Percentiles rank a stretch among this genome's conserved stretches.
Conservation (phyloP, 1,140 invertebrate species). For the Agrypnia vestita region DNA sequence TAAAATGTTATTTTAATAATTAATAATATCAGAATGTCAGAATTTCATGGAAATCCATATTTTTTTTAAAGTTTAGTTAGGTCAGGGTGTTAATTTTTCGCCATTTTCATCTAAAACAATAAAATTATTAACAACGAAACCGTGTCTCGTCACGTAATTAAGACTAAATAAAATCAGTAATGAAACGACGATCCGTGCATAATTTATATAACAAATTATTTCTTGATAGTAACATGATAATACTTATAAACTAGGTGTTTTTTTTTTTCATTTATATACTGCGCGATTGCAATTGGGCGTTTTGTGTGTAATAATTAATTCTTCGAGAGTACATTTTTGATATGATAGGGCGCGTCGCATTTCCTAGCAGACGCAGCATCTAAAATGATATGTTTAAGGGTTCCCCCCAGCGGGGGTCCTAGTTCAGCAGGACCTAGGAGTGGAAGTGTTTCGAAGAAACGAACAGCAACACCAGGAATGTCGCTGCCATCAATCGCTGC, state of each 20-base stretch:
- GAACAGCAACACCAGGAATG: neutral
- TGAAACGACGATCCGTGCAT: constrained; percentile 23
- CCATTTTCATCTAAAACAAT: constrained; percentile 35
- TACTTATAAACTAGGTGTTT: constrained; percentile 36
- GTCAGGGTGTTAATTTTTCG: constrained; percentile 16
- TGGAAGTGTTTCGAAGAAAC: constrained; percentile 19
- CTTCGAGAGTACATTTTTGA: constrained; percentile 38
- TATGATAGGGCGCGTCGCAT: constrained; percentile 37
- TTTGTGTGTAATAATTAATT: constrained; percentile 18
- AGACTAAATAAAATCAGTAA: constrained; percentile 5
- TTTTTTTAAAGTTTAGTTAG: neutral
- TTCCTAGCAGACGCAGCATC: constrained; percentile 31
- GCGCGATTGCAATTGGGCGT: constrained; percentile 41
- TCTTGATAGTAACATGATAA: constrained; percentile 7
- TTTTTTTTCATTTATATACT: constrained; percentile 33
- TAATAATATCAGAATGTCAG: no score
- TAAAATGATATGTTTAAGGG: constrained; percentile 53
- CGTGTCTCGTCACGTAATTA: neutral
- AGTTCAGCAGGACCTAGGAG: constrained; percentile 8
- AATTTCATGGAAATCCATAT: no score
- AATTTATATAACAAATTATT: constrained; percentile 32
- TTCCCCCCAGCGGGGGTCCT: constrained; percentile 15
- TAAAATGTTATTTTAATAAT: no score
- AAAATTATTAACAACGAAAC: constrained; percentile 7
- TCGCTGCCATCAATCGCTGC: neutral